A percentile compares a stretch with the other conserved stretches of the same genome.
phyloP scores from a whole-genome alignment of 2,888 invertebrate genomes.

The Zaprionus obscuricornis region DNA sequence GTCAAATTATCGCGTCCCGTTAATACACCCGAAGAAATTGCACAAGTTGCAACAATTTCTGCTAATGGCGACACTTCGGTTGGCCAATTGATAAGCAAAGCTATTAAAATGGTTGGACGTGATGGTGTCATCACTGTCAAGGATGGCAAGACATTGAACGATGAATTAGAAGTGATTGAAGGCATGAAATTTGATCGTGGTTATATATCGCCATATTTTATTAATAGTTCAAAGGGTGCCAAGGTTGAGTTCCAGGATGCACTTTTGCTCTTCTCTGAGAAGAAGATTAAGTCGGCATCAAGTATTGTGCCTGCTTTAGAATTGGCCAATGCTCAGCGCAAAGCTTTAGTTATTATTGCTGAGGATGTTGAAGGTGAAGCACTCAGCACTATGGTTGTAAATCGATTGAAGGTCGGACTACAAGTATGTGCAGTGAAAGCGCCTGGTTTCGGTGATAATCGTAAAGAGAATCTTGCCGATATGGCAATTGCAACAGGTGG shows the following conservation, averaged over 20 bases:
- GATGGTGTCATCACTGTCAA: constrained; percentile 99
- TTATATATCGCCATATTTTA: constrained; percentile 99
- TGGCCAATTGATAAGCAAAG: constrained; percentile 96
- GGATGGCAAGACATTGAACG: constrained; percentile 97
- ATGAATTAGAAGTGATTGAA: constrained; percentile 97
- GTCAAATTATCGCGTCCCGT: constrained; percentile 95
- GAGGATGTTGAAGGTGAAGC: constrained; percentile 98
- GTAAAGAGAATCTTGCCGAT: constrained; percentile 94
- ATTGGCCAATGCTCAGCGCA: constrained; percentile 95
- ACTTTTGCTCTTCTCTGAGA: constrained; percentile 96
- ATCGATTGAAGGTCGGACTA: constrained; percentile 94
- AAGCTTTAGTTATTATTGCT: constrained; percentile 96
- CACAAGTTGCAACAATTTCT: constrained; percentile 99
- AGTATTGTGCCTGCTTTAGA: constrained; percentile 98
- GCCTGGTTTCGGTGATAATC: constrained; percentile 97
- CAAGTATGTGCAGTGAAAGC: constrained; percentile 98
- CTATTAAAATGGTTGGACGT: constrained; percentile 97
- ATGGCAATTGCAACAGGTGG: constrained; percentile 96
- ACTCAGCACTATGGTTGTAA: constrained; percentile 94
- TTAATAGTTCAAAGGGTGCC: constrained; percentile 98
- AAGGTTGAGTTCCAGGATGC: constrained; percentile 99
- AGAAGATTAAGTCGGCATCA: constrained; percentile 98
- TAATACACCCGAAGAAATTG: constrained; percentile 98
- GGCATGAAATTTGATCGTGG: constrained; percentile 99
- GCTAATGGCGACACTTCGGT: constrained; percentile 98